Conservation (phyloP, 2,113 vertebrate genomes). For the Dinomys branickii region DNA sequence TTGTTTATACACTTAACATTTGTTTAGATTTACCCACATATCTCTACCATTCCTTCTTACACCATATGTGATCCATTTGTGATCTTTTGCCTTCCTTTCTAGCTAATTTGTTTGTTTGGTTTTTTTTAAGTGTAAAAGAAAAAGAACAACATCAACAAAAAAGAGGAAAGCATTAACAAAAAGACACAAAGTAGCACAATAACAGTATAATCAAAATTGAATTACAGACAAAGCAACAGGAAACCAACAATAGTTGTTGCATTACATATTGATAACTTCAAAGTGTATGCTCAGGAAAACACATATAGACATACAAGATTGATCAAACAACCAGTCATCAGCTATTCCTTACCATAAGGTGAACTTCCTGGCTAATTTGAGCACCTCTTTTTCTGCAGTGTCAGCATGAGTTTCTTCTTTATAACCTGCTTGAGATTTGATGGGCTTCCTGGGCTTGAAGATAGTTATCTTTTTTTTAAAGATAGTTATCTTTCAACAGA, state of each 20-base stretch:
- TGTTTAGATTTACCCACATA: not conserved
- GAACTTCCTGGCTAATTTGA: not conserved
- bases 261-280: no score
- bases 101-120: not conserved
- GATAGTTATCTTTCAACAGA: not conserved
- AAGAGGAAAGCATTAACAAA: no score
- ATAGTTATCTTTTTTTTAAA: not conserved
- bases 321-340: no score
- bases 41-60: not conserved
- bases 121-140: no score
- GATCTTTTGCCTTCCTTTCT: constrained; percentile 38
- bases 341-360: no score
- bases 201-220: no score
- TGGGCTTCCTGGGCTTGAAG: not conserved
- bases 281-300: no score
- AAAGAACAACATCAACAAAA: no score
- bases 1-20: constrained; percentile 16
- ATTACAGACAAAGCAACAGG: no score
- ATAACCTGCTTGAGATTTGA: not conserved
- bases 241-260: no score
- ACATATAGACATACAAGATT: no score
- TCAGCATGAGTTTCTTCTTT: not conserved
- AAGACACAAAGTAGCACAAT: no score
- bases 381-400: not conserved
- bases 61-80: not conserved